Percentiles rank a stretch among this genome's conserved stretches.
Evolutionary conservation across 2,888 invertebrate species (phyloP).

Genomic region (Drosophila pullipes): DNA sequence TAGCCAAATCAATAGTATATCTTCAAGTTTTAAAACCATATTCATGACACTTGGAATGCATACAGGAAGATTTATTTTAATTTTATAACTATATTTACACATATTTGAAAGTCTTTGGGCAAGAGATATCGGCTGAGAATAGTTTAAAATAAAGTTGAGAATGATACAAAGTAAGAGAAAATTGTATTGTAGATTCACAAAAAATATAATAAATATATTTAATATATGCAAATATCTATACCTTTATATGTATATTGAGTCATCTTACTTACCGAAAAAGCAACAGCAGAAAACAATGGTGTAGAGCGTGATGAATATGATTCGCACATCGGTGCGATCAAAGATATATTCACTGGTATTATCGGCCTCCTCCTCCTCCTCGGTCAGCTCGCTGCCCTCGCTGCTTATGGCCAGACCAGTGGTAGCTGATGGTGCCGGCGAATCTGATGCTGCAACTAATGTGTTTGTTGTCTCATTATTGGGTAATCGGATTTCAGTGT

Average conservation of each 20-base stretch:
- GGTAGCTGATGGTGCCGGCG: slow-evolving; percentile 23
- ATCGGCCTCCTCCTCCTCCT: slow-evolving; percentile 70
- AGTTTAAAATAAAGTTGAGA: not conserved
- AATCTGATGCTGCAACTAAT: slow-evolving; percentile 7
- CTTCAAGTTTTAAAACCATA: not conserved
- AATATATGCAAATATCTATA: not conserved
- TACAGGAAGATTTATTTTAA: not conserved
- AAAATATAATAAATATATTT: not conserved
- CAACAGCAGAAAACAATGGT: slow-evolving; percentile 92
- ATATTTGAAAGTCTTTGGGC: not conserved
- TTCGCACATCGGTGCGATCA: slow-evolving; percentile 90
- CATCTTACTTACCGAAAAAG: slow-evolving; percentile 90
- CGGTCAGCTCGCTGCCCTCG: slow-evolving; percentile 18
- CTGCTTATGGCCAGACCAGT: slow-evolving; percentile 26
- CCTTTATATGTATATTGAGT: not conserved
- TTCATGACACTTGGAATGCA: not conserved
- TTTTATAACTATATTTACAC: not conserved
- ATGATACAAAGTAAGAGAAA: not conserved
- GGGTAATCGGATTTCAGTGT: slow-evolving; percentile 59
- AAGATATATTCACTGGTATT: slow-evolving; percentile 89
- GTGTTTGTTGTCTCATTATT: slow-evolving; percentile 49
- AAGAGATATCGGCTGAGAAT: not conserved
- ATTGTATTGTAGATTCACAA: not conserved
- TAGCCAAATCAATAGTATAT: not conserved
- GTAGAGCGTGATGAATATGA: slow-evolving; percentile 91